Conservation (phyloP, 2,888 invertebrate species). For the Heliconius erato region DNA sequence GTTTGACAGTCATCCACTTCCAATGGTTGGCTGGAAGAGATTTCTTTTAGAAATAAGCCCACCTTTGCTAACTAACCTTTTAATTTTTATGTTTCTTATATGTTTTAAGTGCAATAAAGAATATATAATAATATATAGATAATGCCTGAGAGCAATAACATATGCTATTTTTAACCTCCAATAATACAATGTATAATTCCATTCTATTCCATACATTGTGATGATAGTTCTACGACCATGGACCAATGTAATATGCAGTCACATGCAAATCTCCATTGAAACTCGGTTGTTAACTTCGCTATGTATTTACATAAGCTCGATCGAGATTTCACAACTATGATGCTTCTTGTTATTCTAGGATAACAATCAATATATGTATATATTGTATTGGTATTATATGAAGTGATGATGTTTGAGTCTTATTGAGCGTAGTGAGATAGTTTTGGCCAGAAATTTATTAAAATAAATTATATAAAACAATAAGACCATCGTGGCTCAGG, state of each 20-base stretch:
- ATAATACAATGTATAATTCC: not conserved
- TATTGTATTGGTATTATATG: conserved; percentile 1
- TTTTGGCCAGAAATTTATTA: not conserved
- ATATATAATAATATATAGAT: too few species aligned
- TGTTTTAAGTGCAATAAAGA: too few species aligned
- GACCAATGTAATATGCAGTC: conserved; percentile 52
- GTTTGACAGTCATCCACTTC: too few species aligned
- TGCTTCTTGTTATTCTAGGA: conserved; percentile 45
- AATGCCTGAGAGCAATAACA: too few species aligned
- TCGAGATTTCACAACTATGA: conserved; percentile 41
- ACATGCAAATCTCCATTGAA: conserved; percentile 54
- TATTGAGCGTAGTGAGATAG: not conserved
- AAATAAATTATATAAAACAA: too few species aligned
- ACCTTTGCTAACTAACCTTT: too few species aligned
- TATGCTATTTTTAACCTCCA: not conserved
- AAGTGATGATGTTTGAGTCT: not conserved
- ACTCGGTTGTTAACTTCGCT: conserved; percentile 49
- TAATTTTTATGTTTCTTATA: too few species aligned
- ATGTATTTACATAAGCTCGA: conserved; percentile 49
- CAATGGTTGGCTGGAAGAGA: too few species aligned
- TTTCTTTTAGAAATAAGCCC: too few species aligned
- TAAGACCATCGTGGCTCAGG: not conserved
- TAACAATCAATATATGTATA: conserved; percentile 34
- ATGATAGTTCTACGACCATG: conserved; percentile 41
- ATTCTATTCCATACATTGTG: conserved; percentile 49